Percentiles rank a stretch among this genome's conserved stretches.
phyloP scores from a whole-genome alignment of 2,888 invertebrate genomes.

The Luffia ferchaultella region DNA sequence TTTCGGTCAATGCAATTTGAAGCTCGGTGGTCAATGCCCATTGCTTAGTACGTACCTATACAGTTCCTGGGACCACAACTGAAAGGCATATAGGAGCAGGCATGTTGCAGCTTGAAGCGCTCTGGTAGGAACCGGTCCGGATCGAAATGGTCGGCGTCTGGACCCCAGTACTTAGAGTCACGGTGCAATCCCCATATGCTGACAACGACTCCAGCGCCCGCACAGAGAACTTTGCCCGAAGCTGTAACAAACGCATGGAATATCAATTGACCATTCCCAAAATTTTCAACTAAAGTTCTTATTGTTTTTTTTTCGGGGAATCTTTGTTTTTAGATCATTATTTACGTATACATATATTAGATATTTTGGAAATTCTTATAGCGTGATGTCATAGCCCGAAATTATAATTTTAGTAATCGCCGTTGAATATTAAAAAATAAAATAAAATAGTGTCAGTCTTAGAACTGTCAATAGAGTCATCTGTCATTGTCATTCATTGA shows the following conservation, averaged over 20 bases:
- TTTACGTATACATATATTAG: background rate
- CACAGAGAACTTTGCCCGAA: conserved; percentile 18
- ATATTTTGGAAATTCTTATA: background rate
- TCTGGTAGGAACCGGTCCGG: conserved; percentile 54
- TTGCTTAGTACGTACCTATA: conserved; percentile 23
- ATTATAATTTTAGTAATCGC: background rate
- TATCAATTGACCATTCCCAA: too few species aligned
- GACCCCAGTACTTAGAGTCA: conserved; percentile 43
- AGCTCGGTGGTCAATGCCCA: background rate
- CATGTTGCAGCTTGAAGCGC: conserved; percentile 22
- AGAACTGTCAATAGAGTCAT: too few species aligned
- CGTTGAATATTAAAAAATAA: too few species aligned
- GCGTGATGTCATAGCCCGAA: background rate
- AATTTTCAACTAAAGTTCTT: too few species aligned
- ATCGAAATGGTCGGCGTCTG: conserved; percentile 49
- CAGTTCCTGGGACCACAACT: conserved; percentile 30
- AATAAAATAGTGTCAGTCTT: too few species aligned
- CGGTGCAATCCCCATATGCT: conserved; percentile 30
- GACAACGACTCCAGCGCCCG: conserved; percentile 24
- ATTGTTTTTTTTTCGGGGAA: too few species aligned
- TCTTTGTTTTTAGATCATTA: too few species aligned
- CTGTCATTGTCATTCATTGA: too few species aligned
- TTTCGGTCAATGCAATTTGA: background rate
- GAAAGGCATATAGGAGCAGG: conserved; percentile 27
- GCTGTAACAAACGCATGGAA: conserved; percentile 4